Conservation (phyloP, 2,797 vertebrate genomes). For the Siniperca undulata region DNA sequence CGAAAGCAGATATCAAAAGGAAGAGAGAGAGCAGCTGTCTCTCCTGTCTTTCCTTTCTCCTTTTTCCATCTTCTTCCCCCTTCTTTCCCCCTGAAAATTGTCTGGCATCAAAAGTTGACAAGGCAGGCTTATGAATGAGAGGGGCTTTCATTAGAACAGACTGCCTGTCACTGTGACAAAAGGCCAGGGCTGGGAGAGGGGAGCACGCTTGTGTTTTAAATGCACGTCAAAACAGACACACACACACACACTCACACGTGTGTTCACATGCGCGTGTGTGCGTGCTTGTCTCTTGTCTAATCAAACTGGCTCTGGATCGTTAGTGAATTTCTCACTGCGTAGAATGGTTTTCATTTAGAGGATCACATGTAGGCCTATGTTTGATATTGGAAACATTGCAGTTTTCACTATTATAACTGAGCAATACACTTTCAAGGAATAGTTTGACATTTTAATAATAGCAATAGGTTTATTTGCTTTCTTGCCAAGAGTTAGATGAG, state of each 20-base stretch:
- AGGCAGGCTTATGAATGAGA: constrained; percentile 70
- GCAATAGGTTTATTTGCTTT: not conserved
- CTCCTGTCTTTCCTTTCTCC: constrained; percentile 12
- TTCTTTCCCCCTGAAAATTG: constrained; percentile 39
- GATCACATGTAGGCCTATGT: not conserved
- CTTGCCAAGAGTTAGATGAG: not conserved
- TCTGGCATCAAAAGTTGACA: constrained; percentile 70
- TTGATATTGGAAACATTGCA: not conserved
- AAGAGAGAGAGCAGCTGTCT: constrained; percentile 5
- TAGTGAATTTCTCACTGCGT: constrained; percentile 6
- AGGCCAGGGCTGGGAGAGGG: constrained; percentile 61
- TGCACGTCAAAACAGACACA: constrained; percentile 52
- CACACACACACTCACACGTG: not conserved
- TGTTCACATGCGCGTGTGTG: constrained; percentile 3
- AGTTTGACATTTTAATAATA: not conserved
- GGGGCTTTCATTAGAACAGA: constrained; percentile 79
- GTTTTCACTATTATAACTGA: not conserved
- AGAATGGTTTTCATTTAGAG: not conserved
- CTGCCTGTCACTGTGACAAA: constrained; percentile 81
- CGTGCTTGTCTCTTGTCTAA: constrained; percentile 24
- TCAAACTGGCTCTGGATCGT: constrained; percentile 7
- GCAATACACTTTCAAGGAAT: not conserved
- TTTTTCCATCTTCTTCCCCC: not conserved
- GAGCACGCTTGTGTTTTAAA: constrained; percentile 37
- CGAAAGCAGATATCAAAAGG: constrained; percentile 44